Conservation (phyloP, 2,797 vertebrate species). For the Neoniphon sammara region DNA sequence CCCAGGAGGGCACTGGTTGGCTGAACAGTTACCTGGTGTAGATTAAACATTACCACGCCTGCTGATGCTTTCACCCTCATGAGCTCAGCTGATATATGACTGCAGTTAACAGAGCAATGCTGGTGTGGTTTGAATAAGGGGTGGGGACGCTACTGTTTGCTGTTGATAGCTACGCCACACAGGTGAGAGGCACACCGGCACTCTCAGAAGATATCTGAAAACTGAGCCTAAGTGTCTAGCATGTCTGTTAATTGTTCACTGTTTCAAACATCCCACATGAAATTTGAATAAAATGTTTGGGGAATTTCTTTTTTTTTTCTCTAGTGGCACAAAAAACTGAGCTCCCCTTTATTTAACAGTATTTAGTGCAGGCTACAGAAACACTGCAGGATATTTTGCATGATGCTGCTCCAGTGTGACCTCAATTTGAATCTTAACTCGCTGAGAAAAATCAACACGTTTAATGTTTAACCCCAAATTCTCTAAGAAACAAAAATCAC, state of each 20-base stretch:
- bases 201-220: not conserved
- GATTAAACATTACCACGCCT: slow-evolving; percentile 84
- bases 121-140: slow-evolving; percentile 67
- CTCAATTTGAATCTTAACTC: not conserved
- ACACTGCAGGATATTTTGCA: not conserved
- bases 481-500: not conserved
- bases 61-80: slow-evolving; percentile 52
- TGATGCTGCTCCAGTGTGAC: not conserved
- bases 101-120: slow-evolving; percentile 62
- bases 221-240: not conserved
- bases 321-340: not conserved
- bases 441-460: not conserved
- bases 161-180: slow-evolving; percentile 4
- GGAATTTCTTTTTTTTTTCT: not conserved
- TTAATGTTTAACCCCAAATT: not conserved
- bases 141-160: slow-evolving; percentile 66
- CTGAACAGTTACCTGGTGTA: slow-evolving; percentile 51
- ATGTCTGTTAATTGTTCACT: not conserved
- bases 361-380: not conserved
- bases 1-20: slow-evolving; percentile 1
- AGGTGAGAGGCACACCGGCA: not conserved
- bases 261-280: not conserved
- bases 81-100: slow-evolving; percentile 74
- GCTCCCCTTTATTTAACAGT: not conserved
- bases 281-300: not conserved